Evolutionary conservation across 2,797 vertebrate species (phyloP).

Genomic region (Enteromius afrohamiltoni): DNA sequence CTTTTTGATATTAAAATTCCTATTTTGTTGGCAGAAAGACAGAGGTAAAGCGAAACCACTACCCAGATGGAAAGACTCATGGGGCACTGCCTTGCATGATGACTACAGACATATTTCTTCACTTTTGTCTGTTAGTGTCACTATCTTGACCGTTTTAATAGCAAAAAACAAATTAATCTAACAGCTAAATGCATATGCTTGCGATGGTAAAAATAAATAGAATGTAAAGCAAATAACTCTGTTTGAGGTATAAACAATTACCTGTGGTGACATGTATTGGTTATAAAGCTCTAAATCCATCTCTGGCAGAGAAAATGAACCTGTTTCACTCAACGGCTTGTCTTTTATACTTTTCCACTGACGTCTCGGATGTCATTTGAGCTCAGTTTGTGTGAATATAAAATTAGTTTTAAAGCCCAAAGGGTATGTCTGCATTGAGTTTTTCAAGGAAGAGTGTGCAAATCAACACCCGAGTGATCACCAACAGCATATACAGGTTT

Average conservation of each 20-base stretch:
- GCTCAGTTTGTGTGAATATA: background rate
- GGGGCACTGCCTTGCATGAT: background rate
- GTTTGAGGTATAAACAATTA: background rate
- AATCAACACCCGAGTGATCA: conserved; percentile 22
- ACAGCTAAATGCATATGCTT: background rate
- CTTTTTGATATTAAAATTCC: conserved; percentile 23
- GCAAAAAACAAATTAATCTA: background rate
- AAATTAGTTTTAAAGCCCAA: background rate
- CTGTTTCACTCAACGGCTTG: background rate
- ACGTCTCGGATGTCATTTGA: background rate
- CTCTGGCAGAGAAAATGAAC: background rate
- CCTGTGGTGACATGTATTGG: background rate
- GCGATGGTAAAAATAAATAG: background rate
- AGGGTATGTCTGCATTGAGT: background rate
- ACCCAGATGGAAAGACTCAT: conserved; percentile 30
- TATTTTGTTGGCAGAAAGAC: conserved; percentile 24
- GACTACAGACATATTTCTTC: conserved; percentile 17
- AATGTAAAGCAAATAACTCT: background rate
- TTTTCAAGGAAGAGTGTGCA: background rate
- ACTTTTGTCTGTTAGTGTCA: conserved; percentile 32
- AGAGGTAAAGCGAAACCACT: background rate
- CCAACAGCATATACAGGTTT: conserved; percentile 7
- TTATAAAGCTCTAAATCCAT: background rate
- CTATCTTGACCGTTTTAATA: conserved; percentile 8
- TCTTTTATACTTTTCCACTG: background rate